Evolutionary conservation across 2,113 vertebrate genomes (phyloP).

Genomic region (Noctilio leporinus): DNA sequence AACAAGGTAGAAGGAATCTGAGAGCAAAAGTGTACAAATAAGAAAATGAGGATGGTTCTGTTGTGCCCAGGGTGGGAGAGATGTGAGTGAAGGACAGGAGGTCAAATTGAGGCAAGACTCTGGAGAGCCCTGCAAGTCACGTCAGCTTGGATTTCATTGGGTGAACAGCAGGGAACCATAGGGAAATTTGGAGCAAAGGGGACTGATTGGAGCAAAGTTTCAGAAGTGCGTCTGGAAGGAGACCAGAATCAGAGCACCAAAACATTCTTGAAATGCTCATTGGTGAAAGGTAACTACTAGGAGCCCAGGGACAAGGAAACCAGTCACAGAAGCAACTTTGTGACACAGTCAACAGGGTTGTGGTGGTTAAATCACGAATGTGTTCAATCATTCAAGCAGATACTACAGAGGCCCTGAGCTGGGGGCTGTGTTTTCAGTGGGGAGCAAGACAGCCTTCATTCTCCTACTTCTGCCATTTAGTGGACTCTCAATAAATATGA

Average conservation of each 20-base stretch:
- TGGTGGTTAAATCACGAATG: not conserved
- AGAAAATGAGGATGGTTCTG: not conserved
- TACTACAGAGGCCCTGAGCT: not conserved
- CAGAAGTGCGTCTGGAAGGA: not conserved
- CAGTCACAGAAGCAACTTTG: not conserved
- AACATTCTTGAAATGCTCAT: not conserved
- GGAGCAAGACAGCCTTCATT: not conserved
- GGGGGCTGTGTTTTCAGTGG: fast-evolving
- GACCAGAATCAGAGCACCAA: not conserved
- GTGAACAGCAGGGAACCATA: fast-evolving
- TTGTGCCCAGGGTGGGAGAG: not conserved
- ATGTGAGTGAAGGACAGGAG: not conserved
- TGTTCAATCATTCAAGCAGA: not conserved
- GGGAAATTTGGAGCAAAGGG: not conserved
- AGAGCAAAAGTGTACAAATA: not conserved
- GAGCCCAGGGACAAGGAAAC: not conserved
- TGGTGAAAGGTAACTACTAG: not conserved
- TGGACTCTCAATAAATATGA: not conserved
- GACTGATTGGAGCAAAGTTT: not conserved
- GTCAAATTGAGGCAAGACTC: not conserved
- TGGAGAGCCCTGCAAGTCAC: not conserved
- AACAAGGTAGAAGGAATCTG: not conserved
- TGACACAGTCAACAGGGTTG: no score
- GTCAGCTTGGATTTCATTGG: not conserved
- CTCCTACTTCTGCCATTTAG: not conserved